Evolutionary conservation across 2,888 invertebrate species (phyloP), one percentile per base, ranked within the genome.

Genomic region (Tetrapedia diversipes): DNA sequence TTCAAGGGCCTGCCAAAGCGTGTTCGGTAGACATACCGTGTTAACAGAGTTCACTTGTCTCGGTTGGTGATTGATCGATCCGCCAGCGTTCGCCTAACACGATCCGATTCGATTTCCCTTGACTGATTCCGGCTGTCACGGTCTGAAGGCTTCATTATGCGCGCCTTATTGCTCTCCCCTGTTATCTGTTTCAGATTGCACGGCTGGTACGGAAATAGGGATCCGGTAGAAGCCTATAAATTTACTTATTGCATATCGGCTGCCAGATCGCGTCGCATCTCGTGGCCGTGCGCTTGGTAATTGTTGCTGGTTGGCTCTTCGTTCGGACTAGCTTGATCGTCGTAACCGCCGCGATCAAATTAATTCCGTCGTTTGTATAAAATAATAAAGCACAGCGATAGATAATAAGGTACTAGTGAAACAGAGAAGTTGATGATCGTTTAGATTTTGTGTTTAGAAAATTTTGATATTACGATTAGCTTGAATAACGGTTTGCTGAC

Each of bases 111-210:
- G 61, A 77, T 77, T 77, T 77, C 77, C 57, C 65, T 70, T 47
- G 61, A 51, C 70, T 70, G 77, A 77, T 70, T 70, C 70, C 70
- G 56, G 53, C 65, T 76, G 77, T 77, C 77, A 77, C 63, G 69
- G 53, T 43, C 64, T 63, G 77, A 77, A 77, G 77, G 77, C 77
- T 77, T 77, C 63, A 77, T 77, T 77, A 77, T 51, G n/a, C 45
- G 24, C 24, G 57, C 19, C 51, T 77, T 68, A 57, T 76, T 76
- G 61, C 66, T 14, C 39, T n/a, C 4, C 32, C 37, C 37, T 39
- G 53, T 76, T 76, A 76, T 68, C 43, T 32, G 61, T 41, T 11
- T 27, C 34, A 24, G 68, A 76, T 51, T 57, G 68, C 74, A 27
- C 16, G 32, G 49, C 49, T 51, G 39, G 51, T 10, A 19, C 56